Percentiles rank a stretch among this genome's conserved stretches.
phyloP scores from a whole-genome alignment of 2,888 invertebrate genomes.

The Lasioglossum morio region DNA sequence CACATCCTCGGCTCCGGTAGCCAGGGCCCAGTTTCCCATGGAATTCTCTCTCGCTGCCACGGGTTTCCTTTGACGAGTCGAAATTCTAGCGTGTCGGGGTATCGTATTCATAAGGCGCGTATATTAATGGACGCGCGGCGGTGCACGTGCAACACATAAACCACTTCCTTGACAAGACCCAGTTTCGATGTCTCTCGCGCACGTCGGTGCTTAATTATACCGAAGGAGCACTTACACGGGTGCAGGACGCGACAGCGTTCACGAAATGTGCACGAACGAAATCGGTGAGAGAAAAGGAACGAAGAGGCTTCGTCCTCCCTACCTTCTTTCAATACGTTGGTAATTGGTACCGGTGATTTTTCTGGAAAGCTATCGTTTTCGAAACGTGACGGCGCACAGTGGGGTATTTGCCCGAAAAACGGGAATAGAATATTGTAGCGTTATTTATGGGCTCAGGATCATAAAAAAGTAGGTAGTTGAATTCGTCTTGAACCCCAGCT shows the following conservation, averaged over 20 bases:
- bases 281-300: not conserved
- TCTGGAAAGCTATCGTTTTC: not conserved
- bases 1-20: conserved; percentile 26
- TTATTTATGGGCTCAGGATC: too few relatives aligned
- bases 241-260: conserved; percentile 17
- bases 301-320: conserved; percentile 18
- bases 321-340: conserved; percentile 10
- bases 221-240: conserved; percentile 51
- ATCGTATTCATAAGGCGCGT: conserved; percentile 52
- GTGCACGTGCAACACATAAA: conserved; percentile 61
- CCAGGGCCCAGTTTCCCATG: conserved; percentile 51
- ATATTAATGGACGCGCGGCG: conserved; percentile 21
- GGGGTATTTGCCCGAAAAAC: too few relatives aligned
- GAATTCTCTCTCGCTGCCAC: conserved; percentile 23
- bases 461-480: too few relatives aligned
- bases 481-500: too few relatives aligned
- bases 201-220: conserved; percentile 63
- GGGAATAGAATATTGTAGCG: too few relatives aligned
- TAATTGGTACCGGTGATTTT: conserved; percentile 34
- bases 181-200: conserved; percentile 63
- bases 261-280: not conserved
- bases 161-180: conserved; percentile 70
- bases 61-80: conserved; percentile 47
- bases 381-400: not conserved
- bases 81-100: conserved; percentile 55